Evolutionary conservation across 1,140 invertebrate genomes (phyloP), one percentile per base, ranked within the genome.

Genomic region (Drosophila ohnishii): DNA sequence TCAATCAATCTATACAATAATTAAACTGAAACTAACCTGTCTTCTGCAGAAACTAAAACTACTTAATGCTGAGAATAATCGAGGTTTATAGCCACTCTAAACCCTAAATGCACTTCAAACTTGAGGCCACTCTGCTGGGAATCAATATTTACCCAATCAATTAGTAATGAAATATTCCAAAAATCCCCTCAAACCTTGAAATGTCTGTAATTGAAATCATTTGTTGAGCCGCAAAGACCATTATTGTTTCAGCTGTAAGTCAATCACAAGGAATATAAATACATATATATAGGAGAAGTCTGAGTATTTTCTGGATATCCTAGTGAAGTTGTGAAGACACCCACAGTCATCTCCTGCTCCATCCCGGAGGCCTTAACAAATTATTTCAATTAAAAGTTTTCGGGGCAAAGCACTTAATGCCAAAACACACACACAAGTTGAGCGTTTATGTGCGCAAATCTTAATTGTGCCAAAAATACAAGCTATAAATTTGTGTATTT

Each of bases 321-420:
- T 28, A 34, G 10, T 47, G 8, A 30, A 69, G 22, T 30, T 66
- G 25, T 70, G 53, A 78, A 67, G 65, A 53, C 25, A 28, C 8
- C 25, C 6, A 14, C 7, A 14, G 11, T 19, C 19, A 7, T 37
- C 32, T 35, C 13, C 8, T 64, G 37, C 60, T 66, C 53, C 22
- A 35, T 50, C 40, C 61, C 50, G 59, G 32, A 66, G 78, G 70
- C 58, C 65, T 59, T 76, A 87, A 86, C 75, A 81, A 86, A 86
- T 86, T 86, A 86, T 86, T 86, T 86, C 82, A 86, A 86, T 86
- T 86, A 86, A 87, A 86, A 86, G 83, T 88, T 86, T 86, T 72
- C 34, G 47, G 14, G 71, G 78, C 56, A 78, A 77, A 83, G 75
- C 77, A 80, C 83, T 87, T 88, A 87, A 87, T 80, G 84, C 76